Evolutionary conservation across 1,140 invertebrate genomes (phyloP).

Genomic region (Ostrea edulis): DNA sequence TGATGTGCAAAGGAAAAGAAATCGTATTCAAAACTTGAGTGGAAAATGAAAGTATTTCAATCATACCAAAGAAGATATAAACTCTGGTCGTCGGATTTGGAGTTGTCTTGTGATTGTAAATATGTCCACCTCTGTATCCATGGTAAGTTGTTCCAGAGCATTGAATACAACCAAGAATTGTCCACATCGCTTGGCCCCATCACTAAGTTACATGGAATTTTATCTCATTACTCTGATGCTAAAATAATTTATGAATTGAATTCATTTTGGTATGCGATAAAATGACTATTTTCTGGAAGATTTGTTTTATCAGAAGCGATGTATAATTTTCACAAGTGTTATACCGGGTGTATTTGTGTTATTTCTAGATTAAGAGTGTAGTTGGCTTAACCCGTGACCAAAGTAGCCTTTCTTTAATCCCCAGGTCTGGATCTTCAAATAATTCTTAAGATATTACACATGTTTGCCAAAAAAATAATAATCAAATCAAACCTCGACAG

Average conservation of each 20-base stretch:
- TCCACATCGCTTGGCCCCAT: slow-evolving; percentile 39
- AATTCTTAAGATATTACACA: not conserved
- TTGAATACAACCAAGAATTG: slow-evolving; percentile 41
- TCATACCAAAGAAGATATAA: not conserved
- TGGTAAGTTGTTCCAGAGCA: slow-evolving; percentile 27
- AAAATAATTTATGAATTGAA: not conserved
- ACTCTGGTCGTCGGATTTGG: slow-evolving; percentile 40
- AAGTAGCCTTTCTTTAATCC: no score
- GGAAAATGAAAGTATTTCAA: not conserved
- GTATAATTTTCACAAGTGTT: no score
- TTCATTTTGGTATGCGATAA: no score
- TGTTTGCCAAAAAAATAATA: not conserved
- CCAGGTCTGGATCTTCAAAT: no score
- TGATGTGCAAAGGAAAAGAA: not conserved
- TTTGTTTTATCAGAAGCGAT: no score
- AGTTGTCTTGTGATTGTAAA: slow-evolving; percentile 42
- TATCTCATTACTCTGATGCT: not conserved
- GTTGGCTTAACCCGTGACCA: not conserved
- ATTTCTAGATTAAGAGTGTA: no score
- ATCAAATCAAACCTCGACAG: not conserved
- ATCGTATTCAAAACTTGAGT: not conserved
- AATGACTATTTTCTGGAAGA: no score
- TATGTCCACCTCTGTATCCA: slow-evolving; percentile 45
- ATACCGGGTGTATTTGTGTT: no score
- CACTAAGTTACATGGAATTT: not conserved